A percentile compares a stretch with the other conserved stretches of the same genome.
Evolutionary conservation across 2,888 invertebrate species (phyloP).

Genomic region (Kuschelorhynchus macadamiae): DNA sequence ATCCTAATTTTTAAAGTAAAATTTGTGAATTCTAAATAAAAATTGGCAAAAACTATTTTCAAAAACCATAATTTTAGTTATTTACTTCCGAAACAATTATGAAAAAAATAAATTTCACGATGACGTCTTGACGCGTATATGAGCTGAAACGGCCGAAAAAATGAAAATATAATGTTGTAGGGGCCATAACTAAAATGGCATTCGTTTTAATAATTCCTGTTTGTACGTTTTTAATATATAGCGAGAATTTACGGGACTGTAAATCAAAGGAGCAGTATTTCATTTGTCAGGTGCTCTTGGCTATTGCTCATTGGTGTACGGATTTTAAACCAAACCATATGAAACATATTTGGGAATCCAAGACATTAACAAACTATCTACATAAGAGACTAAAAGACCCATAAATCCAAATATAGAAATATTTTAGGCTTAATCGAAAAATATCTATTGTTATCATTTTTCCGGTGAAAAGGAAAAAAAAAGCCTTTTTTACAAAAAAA

Average conservation of each 20-base stretch:
- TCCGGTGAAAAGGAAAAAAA: background rate
- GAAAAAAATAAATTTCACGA: background rate
- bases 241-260: conserved; percentile 66
- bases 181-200: conserved; percentile 59
- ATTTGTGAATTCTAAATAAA: too few relatives aligned
- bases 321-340: background rate
- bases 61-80: too few relatives aligned
- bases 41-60: too few relatives aligned
- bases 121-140: conserved; percentile 16
- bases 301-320: conserved; percentile 19
- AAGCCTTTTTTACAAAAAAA: too few relatives aligned
- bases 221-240: conserved; percentile 66
- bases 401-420: too few relatives aligned
- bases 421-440: too few relatives aligned
- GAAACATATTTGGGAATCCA: too few relatives aligned
- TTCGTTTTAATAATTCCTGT: conserved; percentile 65
- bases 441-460: background rate
- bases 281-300: conserved; percentile 67
- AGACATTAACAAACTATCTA: background rate
- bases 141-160: conserved; percentile 22
- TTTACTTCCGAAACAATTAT: too few relatives aligned
- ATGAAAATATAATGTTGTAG: conserved; percentile 53
- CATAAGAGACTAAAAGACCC: too few relatives aligned
- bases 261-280: conserved; percentile 69
- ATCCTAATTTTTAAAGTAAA: too few relatives aligned